phyloP scores from a whole-genome alignment of 1,140 invertebrate genomes.

The Scaptomyza montana region DNA sequence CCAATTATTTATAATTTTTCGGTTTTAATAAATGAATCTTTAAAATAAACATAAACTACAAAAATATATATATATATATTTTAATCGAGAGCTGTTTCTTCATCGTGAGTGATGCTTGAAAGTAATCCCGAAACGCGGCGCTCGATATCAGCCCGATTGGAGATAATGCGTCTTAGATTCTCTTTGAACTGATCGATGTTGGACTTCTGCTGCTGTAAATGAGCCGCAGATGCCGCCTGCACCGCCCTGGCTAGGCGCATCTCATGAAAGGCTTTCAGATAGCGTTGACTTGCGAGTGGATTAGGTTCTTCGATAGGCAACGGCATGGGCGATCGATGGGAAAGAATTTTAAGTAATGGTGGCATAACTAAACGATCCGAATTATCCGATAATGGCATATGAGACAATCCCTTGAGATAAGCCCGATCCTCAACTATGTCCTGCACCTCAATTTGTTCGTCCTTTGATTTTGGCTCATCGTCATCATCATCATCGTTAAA shows the following conservation, averaged over 20 bases:
- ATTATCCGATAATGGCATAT: not conserved
- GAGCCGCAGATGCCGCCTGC: conserved; percentile 1
- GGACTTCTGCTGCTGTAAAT: not conserved
- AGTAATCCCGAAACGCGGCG: conserved; percentile 12
- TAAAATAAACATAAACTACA: too few relatives aligned
- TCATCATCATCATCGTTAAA: not conserved
- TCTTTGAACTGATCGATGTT: conserved; percentile 4
- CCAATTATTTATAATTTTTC: too few relatives aligned
- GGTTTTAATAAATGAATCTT: too few relatives aligned
- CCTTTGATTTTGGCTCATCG: not conserved
- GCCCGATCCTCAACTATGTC: not conserved
- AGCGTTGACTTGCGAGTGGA: not conserved
- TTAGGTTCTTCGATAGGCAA: not conserved
- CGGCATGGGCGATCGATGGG: not conserved
- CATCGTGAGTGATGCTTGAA: not conserved
- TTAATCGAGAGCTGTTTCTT: not conserved
- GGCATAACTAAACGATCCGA: conserved; percentile 3
- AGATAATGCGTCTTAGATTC: conserved; percentile 21
- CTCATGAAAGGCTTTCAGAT: conserved; percentile 19
- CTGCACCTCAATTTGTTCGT: not conserved
- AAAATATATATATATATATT: too few relatives aligned
- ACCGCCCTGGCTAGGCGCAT: conserved; percentile 10
- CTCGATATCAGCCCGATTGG: conserved; percentile 27
- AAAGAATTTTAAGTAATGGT: conserved; percentile 7
- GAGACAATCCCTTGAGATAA: not conserved